Base-by-base conservation (phyloP, 2,797 vertebrate genomes). In the Apogon hyalosoma region DNA sequence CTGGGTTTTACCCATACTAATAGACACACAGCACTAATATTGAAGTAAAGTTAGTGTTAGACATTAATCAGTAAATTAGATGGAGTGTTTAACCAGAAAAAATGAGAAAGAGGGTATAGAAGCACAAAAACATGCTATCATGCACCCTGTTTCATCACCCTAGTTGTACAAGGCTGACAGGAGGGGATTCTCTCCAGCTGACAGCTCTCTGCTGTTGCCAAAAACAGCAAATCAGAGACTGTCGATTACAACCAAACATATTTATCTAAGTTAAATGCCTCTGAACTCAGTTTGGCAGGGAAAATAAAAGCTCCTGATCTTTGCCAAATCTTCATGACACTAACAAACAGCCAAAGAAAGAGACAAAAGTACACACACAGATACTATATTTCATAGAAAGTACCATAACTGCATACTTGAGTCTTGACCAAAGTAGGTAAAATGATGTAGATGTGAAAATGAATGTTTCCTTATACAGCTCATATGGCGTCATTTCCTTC, bases 271-370 rank as follows among this genome's bases (percentile, higher is more conserved):
- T 31, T 58, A 10, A 60, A 52, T 33, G 61, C 36, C 41, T 61
- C 61, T 63, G 67, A 83, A 77, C 70, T 79, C 62, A 52, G 54
- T 77, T 67, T 79, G 63, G 58, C 74, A 79, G 18, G 12, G 57
- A 59, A 55, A 71, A 59, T 42, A 24, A 13, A 21, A 18, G 59
- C 71, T 68, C 53, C 76, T 40, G 59, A 73, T 68, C 53, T 78
- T 40, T 73, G 60, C 69, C 63, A 48, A 72, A 66, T 55, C 39
- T n/a, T 66, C 53, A 21, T 43, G 58, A 46, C 45, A 24, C 45
- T 41, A 19, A 45, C 46, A 61, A 28, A 31, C 24, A 42, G 4
- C 13, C 24, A n/a, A 52, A n/a, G 38, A 19, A 18, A 8, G 11
- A 12, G 43, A 48, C 45, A 21, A 13, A 19, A 24, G 13, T 18